These are phyloP conservation scores for Melipona quadrifasciata DNA, from an alignment of 1,140 invertebrate species.

Conservation along the genomic window DNA sequence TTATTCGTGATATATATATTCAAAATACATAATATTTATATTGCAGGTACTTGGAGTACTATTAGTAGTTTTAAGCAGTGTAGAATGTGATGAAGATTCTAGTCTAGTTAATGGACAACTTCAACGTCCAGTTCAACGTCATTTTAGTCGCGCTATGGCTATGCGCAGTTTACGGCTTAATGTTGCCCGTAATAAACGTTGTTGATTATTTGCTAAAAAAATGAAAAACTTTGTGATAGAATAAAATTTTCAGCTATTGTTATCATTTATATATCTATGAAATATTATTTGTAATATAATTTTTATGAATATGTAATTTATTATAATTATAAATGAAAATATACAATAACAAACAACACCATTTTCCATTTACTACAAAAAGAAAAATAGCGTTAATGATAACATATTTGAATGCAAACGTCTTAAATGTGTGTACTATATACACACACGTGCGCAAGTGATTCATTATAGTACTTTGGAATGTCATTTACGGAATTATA, in stretches of 20 bases:
- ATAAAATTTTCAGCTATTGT: constrained; percentile 67
- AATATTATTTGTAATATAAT: constrained; percentile 76
- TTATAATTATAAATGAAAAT: constrained; percentile 71
- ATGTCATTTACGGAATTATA: constrained; percentile 56
- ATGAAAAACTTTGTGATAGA: constrained; percentile 49
- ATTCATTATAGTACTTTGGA: constrained; percentile 37
- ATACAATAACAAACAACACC: constrained; percentile 70
- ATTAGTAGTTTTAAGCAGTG: constrained; percentile 89
- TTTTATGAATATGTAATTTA: constrained; percentile 70
- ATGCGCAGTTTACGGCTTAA: constrained; percentile 89
- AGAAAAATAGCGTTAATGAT: not conserved
- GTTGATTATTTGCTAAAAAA: constrained; percentile 71
- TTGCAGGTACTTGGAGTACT: constrained; percentile 89
- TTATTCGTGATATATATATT: constrained; percentile 49
- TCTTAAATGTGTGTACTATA: not conserved
- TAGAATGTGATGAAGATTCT: constrained; percentile 80
- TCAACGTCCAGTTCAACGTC: constrained; percentile 87
- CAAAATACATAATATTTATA: constrained; percentile 35
- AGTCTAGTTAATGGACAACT: constrained; percentile 84
- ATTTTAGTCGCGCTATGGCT: constrained; percentile 93
- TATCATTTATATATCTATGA: constrained; percentile 69
- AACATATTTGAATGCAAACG: not conserved
- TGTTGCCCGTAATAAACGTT: constrained; percentile 80
- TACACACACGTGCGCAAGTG: constrained; percentile 12
- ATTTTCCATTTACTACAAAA: constrained; percentile 44